These are phyloP conservation scores for Iphiclides podalirius DNA, from an alignment of 2,888 invertebrate species.

Conservation along the genomic window DNA sequence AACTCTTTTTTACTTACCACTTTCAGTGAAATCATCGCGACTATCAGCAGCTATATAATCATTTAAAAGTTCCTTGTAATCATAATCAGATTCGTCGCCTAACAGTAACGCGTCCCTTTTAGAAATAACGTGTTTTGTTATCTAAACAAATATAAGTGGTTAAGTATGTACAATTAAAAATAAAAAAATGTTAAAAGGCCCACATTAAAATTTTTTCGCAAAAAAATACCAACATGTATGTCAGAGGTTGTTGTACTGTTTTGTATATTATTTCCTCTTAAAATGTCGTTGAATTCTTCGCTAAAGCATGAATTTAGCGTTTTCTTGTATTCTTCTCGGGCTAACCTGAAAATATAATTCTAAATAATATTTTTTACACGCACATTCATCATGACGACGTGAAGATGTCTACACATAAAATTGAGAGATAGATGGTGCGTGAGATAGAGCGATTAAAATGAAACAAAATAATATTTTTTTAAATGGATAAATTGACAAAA, in stretches of 20 bases:
- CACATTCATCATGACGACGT: no score
- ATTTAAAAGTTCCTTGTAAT: slow-evolving; percentile 57
- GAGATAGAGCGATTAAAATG: no score
- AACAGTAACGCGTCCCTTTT: slow-evolving; percentile 16
- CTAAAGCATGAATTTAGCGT: not conserved
- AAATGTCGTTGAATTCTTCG: slow-evolving; percentile 1
- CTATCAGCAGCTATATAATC: slow-evolving; percentile 67
- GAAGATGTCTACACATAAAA: no score
- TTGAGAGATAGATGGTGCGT: not conserved
- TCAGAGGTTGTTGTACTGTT: not conserved
- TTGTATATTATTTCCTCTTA: slow-evolving; percentile 1
- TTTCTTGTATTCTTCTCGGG: slow-evolving; percentile 27
- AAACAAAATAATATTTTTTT: no score
- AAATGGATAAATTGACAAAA: no score
- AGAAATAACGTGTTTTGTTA: slow-evolving; percentile 9
- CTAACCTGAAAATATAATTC: slow-evolving; percentile 33
- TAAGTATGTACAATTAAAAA: no score
- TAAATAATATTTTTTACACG: no score
- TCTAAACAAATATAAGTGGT: slow-evolving; percentile 23
- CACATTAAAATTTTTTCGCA: no score
- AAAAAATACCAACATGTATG: no score
- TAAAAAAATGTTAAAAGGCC: no score
- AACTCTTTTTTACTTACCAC: no score
- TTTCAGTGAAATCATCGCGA: slow-evolving; percentile 26
- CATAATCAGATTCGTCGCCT: slow-evolving; percentile 1